Percentiles rank a stretch among this genome's conserved stretches.
Evolutionary conservation across 23 tunicate species (phyloP).

Genomic region (Pegea sp.): DNA sequence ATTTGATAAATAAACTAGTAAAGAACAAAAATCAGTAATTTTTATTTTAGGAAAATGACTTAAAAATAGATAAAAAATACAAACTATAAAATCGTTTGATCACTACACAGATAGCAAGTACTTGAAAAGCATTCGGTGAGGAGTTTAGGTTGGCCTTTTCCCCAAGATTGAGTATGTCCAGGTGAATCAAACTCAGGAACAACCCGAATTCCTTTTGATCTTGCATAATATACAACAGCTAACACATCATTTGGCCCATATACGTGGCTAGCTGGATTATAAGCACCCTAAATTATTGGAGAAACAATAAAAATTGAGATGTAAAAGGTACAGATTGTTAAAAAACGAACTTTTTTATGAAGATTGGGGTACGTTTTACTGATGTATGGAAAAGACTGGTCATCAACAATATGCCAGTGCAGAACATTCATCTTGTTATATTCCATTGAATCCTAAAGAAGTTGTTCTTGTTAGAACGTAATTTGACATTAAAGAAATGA

Average conservation of each 20-base stretch:
- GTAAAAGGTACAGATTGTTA: not conserved
- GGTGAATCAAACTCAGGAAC: conserved; percentile 98
- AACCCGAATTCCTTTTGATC: conserved; percentile 82
- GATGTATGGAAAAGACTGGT: conserved; percentile 80
- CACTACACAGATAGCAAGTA: conserved; percentile 1
- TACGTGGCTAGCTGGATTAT: conserved; percentile 50
- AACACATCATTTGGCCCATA: conserved; percentile 55
- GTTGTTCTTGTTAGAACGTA: no score
- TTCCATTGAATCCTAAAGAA: conserved; percentile 67
- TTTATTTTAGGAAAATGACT: not conserved
- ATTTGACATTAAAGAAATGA: no score
- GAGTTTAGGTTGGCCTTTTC: conserved; percentile 64
- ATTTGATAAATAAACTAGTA: no score
- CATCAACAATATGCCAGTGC: conserved; percentile 99
- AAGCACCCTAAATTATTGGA: conserved; percentile 38
- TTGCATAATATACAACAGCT: conserved; percentile 69
- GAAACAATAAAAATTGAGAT: not conserved
- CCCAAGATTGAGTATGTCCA: conserved; percentile 89
- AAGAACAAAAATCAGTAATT: not conserved
- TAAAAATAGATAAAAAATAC: not conserved
- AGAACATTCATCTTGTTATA: conserved; percentile 91
- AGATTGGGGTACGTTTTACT: conserved; percentile 67
- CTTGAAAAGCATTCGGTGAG: conserved; percentile 78
- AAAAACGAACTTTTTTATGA: conserved; percentile 14
- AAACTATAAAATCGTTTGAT: not conserved